Evolutionary conservation across 2,113 vertebrate genomes (phyloP).

Genomic region (Nothocercus julius): DNA sequence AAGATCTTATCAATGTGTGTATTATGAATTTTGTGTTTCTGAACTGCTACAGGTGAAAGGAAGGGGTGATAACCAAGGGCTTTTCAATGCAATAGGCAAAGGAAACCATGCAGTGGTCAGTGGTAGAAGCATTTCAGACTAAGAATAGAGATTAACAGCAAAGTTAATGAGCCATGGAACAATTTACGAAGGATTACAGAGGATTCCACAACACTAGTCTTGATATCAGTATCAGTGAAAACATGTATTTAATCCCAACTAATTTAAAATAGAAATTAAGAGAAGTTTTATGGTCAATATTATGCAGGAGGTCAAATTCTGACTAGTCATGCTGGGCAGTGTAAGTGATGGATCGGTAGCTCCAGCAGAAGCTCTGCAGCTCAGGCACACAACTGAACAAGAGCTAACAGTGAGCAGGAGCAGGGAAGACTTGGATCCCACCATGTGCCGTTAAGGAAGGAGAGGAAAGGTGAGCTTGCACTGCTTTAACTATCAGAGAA

Average conservation of each 20-base stretch:
- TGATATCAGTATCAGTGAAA: background rate
- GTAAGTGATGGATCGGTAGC: background rate
- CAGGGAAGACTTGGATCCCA: background rate
- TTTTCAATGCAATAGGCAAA: background rate
- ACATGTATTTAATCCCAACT: too few relatives aligned
- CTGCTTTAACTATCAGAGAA: background rate
- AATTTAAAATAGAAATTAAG: background rate
- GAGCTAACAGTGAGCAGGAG: background rate
- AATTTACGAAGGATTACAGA: rapidly evolving
- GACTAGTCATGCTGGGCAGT: background rate
- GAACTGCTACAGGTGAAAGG: background rate
- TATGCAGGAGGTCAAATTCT: background rate
- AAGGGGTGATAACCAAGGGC: rapidly evolving
- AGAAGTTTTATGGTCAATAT: background rate
- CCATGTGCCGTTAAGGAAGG: rapidly evolving
- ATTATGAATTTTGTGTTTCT: background rate
- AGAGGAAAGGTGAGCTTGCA: background rate
- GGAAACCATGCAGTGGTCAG: rapidly evolving
- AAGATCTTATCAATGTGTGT: too few relatives aligned
- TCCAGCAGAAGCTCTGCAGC: background rate
- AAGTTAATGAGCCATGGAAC: background rate
- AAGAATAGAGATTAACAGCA: background rate
- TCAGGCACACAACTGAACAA: background rate
- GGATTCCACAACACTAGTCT: background rate
- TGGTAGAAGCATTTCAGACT: rapidly evolving